Conservation (phyloP, 2,113 vertebrate genomes). For the Pelvicachromis taeniatus region DNA sequence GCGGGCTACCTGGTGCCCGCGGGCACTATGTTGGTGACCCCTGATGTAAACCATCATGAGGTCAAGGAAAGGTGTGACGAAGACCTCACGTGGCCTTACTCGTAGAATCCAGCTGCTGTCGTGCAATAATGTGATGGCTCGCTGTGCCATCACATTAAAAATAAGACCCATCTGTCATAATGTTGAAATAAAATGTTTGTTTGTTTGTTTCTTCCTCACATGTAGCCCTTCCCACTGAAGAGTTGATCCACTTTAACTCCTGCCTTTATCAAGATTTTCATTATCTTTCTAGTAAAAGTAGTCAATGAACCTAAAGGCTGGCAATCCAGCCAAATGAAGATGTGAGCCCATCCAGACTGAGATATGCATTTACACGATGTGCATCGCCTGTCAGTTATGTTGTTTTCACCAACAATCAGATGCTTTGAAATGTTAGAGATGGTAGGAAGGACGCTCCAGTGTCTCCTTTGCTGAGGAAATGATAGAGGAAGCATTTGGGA, state of each 20-base stretch:
- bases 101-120: background rate
- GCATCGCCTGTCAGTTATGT: background rate
- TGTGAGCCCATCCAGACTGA: background rate
- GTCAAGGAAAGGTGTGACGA: background rate
- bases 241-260: background rate
- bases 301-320: background rate
- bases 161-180: accelerated
- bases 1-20: no score
- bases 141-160: background rate
- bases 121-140: background rate
- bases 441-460: background rate
- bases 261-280: background rate
- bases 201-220: background rate
- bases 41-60: background rate
- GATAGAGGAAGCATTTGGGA: background rate
- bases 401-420: background rate
- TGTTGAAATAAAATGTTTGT: background rate
- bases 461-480: background rate
- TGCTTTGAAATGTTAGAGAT: background rate
- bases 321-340: background rate
- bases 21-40: no score
- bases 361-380: background rate
- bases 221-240: background rate
- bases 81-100: background rate
- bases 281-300: background rate